These are phyloP conservation scores for Antennarius striatus DNA, from an alignment of 2,113 vertebrate genomes.

Conservation along the genomic window DNA sequence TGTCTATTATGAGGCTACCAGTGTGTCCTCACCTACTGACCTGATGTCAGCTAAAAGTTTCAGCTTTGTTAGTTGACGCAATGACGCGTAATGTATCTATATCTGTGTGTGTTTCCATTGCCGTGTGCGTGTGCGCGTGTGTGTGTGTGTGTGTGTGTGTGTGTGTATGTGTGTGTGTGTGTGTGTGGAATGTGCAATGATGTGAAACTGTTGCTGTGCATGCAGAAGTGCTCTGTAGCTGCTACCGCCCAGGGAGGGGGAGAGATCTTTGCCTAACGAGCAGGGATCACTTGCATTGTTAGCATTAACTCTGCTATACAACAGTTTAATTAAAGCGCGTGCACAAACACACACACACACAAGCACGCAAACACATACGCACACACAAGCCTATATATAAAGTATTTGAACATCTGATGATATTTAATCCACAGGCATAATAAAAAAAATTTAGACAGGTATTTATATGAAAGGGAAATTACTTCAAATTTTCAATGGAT, in stretches of 20 bases:
- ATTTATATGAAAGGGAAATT: not conserved
- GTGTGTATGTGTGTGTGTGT: constrained; percentile 19
- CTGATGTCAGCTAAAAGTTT: constrained; percentile 41
- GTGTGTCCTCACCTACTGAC: no score
- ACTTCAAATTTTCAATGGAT: not conserved
- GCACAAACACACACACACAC: no score
- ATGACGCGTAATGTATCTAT: constrained; percentile 23
- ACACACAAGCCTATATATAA: constrained; percentile 6
- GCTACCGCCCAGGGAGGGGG: constrained; percentile 38
- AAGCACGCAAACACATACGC: constrained; percentile 9
- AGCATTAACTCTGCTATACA: constrained; percentile 59
- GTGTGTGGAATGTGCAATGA: constrained; percentile 39
- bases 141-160: constrained; percentile 3
- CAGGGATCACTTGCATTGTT: constrained; percentile 65
- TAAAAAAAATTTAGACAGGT: not conserved
- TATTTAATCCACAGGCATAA: no score
- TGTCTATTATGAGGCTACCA: no score
- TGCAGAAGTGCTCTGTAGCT: constrained; percentile 44
- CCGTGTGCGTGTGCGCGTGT: constrained; percentile 17
- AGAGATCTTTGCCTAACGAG: constrained; percentile 67
- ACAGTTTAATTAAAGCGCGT: constrained; percentile 64
- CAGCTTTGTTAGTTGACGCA: constrained; percentile 35
- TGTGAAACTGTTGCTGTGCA: constrained; percentile 43
- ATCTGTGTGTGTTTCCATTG: constrained; percentile 5
- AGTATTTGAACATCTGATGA: constrained; percentile 1